Evolutionary conservation across 1,140 invertebrate genomes (phyloP).

Genomic region (Cotesia glomerata): DNA sequence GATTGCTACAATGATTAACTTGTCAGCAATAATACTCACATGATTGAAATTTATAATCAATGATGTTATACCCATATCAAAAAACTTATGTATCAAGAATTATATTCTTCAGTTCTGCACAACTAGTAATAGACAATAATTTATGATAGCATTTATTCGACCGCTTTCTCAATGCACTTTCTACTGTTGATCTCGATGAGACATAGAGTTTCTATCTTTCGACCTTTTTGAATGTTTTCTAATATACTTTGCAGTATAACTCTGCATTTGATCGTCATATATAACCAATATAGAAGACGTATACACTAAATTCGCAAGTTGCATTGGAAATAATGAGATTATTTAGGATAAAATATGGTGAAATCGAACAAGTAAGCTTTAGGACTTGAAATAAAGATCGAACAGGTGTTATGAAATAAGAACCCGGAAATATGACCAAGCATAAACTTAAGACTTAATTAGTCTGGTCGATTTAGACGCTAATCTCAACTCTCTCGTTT

Average conservation of each 20-base stretch:
- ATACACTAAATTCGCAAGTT: neutral
- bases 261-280: too few relatives aligned
- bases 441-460: slow-evolving; percentile 31
- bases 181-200: slow-evolving; percentile 30
- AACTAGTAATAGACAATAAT: slow-evolving; percentile 30
- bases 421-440: slow-evolving; percentile 45
- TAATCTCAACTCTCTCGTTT: slow-evolving; percentile 41
- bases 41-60: neutral
- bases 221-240: neutral
- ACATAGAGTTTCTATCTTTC: slow-evolving; percentile 11
- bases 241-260: neutral
- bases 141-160: slow-evolving; percentile 37
- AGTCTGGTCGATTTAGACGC: slow-evolving; percentile 35
- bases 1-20: too few relatives aligned
- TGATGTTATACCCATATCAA: neutral
- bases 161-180: slow-evolving; percentile 44
- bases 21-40: too few relatives aligned
- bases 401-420: slow-evolving; percentile 46
- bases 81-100: neutral
- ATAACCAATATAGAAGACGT: neutral
- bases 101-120: neutral
- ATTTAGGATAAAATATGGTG: neutral
- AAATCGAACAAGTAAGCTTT: neutral
- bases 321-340: neutral
- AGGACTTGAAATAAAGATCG: neutral